phyloP scores from a whole-genome alignment of 92 coral and sea anemone genomes.

The Palythoa grandiflora region DNA sequence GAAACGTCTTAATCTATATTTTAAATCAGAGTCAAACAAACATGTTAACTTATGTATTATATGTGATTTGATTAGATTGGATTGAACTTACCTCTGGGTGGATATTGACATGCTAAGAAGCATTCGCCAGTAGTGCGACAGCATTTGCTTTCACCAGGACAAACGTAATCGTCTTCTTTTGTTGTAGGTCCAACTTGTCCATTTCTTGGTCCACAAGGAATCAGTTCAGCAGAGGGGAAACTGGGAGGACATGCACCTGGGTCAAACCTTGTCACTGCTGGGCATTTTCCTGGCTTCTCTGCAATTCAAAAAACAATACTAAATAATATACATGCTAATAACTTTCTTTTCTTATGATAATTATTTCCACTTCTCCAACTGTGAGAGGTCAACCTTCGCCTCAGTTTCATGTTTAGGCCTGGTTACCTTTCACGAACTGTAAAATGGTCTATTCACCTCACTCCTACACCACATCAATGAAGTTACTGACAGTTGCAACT shows the following conservation, averaged over 20 bases:
- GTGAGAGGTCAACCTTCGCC: too few relatives aligned
- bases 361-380: too few relatives aligned
- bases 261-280: slow-evolving; percentile 43
- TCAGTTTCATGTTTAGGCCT: too few relatives aligned
- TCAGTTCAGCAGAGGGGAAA: slow-evolving; percentile 38
- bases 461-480: too few relatives aligned
- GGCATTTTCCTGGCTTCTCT: slow-evolving; percentile 70
- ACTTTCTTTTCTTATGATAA: too few relatives aligned
- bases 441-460: too few relatives aligned
- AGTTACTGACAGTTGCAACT: too few relatives aligned
- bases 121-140: slow-evolving; percentile 75
- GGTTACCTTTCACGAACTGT: too few relatives aligned
- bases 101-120: slow-evolving; percentile 67
- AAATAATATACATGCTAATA: too few relatives aligned
- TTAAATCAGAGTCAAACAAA: too few relatives aligned
- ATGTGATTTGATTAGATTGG: background rate
- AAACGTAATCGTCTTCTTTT: slow-evolving; percentile 70
- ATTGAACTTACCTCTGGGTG: slow-evolving; percentile 61
- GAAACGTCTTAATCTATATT: too few relatives aligned
- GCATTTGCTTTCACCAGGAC: slow-evolving; percentile 88
- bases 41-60: too few relatives aligned
- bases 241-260: slow-evolving; percentile 55
- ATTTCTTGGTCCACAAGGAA: slow-evolving; percentile 73
- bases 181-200: slow-evolving; percentile 15
- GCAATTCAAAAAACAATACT: background rate